Percentiles rank a stretch among this genome's conserved stretches.
These are phyloP conservation scores for Tapera naevia DNA, from an alignment of 2,797 vertebrate species.

Conservation along the genomic window DNA sequence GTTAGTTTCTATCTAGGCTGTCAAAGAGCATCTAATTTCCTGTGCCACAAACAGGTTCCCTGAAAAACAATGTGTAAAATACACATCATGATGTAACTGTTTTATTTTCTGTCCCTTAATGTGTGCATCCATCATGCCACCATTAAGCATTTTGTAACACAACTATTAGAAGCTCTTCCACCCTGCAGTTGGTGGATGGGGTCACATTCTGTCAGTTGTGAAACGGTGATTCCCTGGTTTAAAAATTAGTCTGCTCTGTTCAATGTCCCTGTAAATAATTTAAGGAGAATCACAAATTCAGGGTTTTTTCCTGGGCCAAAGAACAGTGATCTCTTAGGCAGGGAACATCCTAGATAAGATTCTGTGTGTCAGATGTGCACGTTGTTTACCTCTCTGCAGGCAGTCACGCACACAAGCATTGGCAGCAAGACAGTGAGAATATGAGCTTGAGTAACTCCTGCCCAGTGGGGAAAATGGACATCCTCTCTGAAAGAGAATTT, in stretches of 20 bases:
- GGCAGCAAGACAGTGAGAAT: constrained; percentile 2
- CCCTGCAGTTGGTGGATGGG: not conserved
- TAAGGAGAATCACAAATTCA: not conserved
- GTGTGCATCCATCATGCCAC: not conserved
- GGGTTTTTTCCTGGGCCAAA: not conserved
- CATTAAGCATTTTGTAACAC: not conserved
- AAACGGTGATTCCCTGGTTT: not conserved
- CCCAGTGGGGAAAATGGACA: not conserved
- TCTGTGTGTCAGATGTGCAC: not conserved
- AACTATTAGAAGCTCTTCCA: not conserved
- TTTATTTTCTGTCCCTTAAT: not conserved
- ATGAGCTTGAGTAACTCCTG: constrained; percentile 1
- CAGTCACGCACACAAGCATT: not conserved
- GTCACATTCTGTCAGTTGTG: not conserved
- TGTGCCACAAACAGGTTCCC: not conserved
- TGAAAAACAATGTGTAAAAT: not conserved
- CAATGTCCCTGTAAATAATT: not conserved
- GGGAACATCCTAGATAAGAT: not conserved
- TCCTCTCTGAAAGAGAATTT: not conserved
- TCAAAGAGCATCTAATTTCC: not conserved
- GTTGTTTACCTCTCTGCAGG: not conserved
- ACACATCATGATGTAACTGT: not conserved
- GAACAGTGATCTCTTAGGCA: not conserved
- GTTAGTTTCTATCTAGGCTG: not conserved
- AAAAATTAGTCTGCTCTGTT: not conserved